phyloP scores from a whole-genome alignment of 2,797 vertebrate species.

The Ptychadena robeensis region DNA sequence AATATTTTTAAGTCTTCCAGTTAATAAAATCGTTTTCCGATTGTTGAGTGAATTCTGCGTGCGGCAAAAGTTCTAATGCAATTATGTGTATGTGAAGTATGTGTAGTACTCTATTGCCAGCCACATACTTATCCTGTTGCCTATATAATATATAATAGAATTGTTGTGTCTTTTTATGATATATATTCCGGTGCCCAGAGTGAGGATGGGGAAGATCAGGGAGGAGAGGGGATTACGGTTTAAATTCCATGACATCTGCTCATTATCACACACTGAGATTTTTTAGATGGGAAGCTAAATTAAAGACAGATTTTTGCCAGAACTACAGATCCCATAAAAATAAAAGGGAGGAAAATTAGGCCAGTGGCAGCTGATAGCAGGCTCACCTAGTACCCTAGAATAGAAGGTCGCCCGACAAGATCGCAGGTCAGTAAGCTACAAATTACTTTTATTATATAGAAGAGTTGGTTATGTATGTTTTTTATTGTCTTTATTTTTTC shows the following conservation, averaged over 20 bases:
- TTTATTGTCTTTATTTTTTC: too few relatives aligned
- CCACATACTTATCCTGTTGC: too few relatives aligned
- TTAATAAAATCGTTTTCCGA: too few relatives aligned
- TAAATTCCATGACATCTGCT: constrained; percentile 95
- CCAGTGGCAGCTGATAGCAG: constrained; percentile 59
- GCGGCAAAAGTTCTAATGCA: too few relatives aligned
- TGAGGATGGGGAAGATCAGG: constrained; percentile 73
- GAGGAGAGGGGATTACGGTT: constrained; percentile 82
- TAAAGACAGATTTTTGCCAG: constrained; percentile 84
- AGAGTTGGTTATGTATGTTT: too few relatives aligned
- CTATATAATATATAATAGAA: too few relatives aligned
- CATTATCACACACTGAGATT: constrained; percentile 90
- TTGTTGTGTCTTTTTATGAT: constrained; percentile 67
- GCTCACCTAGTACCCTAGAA: too few relatives aligned
- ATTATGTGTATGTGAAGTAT: too few relatives aligned
- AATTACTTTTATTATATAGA: not conserved
- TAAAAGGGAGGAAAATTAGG: constrained; percentile 73
- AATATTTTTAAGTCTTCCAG: too few relatives aligned
- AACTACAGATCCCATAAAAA: constrained; percentile 80
- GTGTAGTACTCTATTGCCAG: too few relatives aligned
- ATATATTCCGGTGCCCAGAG: constrained; percentile 63
- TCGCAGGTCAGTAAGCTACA: not conserved
- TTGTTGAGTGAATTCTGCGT: too few relatives aligned
- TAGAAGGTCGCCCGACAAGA: not conserved
- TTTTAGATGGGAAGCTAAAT: constrained; percentile 94